Percentiles rank a stretch among this genome's conserved stretches.
phyloP scores from a whole-genome alignment of 2,113 vertebrate species.

The Platanista minor region DNA sequence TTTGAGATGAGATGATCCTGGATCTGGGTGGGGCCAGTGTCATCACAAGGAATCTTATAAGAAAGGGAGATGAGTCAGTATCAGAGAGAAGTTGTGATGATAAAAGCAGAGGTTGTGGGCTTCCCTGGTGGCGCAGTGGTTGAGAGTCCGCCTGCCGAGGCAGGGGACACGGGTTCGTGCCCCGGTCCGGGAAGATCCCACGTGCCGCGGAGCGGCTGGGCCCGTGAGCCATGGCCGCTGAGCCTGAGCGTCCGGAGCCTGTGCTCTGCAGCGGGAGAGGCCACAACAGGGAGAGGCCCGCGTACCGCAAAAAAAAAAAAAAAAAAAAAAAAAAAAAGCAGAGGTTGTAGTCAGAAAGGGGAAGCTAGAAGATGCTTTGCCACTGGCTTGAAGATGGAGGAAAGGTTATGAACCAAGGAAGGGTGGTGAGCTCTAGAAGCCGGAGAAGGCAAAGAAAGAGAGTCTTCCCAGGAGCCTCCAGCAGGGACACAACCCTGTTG shows the following conservation, averaged over 20 bases:
- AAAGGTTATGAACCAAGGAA: neutral
- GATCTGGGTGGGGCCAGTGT: fast-evolving
- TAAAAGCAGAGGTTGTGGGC: neutral
- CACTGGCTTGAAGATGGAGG: neutral
- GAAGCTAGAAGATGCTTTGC: neutral
- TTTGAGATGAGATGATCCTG: neutral
- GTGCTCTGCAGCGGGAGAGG: too few species aligned
- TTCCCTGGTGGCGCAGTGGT: too few species aligned
- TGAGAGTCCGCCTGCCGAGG: too few species aligned
- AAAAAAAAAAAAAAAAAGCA: too few species aligned
- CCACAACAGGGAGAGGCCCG: too few species aligned
- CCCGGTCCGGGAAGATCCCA: too few species aligned
- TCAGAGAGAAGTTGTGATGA: neutral
- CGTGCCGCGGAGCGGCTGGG: too few species aligned
- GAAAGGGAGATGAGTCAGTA: neutral
- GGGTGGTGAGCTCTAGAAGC: neutral
- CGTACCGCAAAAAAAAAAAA: too few species aligned
- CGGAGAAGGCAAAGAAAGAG: neutral
- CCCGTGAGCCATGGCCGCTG: too few species aligned
- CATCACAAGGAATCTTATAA: neutral
- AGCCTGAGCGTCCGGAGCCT: too few species aligned
- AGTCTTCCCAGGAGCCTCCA: neutral
- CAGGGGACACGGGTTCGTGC: too few species aligned
- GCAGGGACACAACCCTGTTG: neutral
- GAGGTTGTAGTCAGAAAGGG: neutral